Evolutionary conservation across 1,140 invertebrate species (phyloP), one percentile per base, ranked within the genome.

Genomic region (Xylocopa sonorina): DNA sequence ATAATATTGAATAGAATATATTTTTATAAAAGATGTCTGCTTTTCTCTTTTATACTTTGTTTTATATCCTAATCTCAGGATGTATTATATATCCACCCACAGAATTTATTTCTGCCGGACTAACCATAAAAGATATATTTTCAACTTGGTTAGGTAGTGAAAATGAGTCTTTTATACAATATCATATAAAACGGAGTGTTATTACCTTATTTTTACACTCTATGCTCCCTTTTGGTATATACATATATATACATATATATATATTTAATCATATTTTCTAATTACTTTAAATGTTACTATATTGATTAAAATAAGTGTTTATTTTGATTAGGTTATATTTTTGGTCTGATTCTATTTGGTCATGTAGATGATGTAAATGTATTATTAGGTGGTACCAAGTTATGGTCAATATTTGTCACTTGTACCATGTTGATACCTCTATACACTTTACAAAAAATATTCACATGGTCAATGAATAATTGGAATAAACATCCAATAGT

Each of bases 401-500:
- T 53, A 5, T 90, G 92, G 82, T 84, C 92, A 29, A 75, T 92
- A 38, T 77, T 93, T 63, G 80, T 87, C 29, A 74, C 92, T 48
- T 91, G 89, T 21, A 86, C 90, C 0, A 43, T 93, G 6, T 64
- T 93, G 14, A 85, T 91, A n/a, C 93, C 93, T 5, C 27, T 93
- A 34, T 84, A 92, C 34, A 87, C 88, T 3, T 73, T 93, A 41
- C 90, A 87, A 27, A 90, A 91, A 83, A 91, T 96, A 27, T 87
- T 94, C 18, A 93, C 91, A 60, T 98, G 97, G 97, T 95, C 94
- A 63, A 92, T 93, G 58, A 92, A 95, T 63, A 93, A 95, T 64
- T 97, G 95, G 94, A 88, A 91, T 0, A 93, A 94, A 10, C 97
- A 98, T 94, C 97, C 97, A 0, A 95, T 97, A 27, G 94, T 94